Evolutionary conservation across 2,888 invertebrate genomes (phyloP).

Genomic region (Syritta pipiens): DNA sequence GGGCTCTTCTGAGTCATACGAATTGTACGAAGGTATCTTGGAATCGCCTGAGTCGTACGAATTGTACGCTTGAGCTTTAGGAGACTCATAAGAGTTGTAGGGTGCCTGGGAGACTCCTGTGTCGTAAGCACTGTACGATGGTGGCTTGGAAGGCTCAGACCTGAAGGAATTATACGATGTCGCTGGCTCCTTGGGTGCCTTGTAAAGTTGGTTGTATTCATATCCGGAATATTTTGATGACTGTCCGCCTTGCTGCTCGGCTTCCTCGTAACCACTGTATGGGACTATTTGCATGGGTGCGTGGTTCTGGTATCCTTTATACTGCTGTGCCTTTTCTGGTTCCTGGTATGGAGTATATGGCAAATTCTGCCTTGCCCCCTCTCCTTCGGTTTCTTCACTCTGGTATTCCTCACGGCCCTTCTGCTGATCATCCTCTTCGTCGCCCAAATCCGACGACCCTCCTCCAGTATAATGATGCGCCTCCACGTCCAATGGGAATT

Average conservation of each 20-base stretch:
- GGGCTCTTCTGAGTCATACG: too few species aligned
- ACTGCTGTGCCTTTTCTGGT: slow-evolving; percentile 2
- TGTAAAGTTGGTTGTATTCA: slow-evolving; percentile 15
- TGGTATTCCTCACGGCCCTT: slow-evolving; percentile 20
- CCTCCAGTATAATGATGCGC: slow-evolving; percentile 45
- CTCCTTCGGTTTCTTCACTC: slow-evolving; percentile 12
- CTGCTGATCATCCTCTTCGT: slow-evolving; percentile 11
- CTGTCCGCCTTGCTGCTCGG: slow-evolving; percentile 8
- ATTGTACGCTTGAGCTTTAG: background rate
- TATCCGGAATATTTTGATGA: slow-evolving; percentile 12
- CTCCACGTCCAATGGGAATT: slow-evolving; percentile 52
- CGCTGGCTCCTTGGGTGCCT: background rate
- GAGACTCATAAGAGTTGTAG: background rate
- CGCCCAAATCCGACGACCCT: slow-evolving; percentile 1
- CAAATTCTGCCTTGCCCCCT: background rate
- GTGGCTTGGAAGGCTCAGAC: too few species aligned
- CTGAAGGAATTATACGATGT: too few species aligned
- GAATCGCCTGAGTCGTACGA: background rate
- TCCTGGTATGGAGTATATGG: slow-evolving; percentile 17
- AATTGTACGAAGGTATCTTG: background rate
- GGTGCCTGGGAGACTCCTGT: too few species aligned
- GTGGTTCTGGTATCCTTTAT: slow-evolving; percentile 27
- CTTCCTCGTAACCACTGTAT: slow-evolving; percentile 41
- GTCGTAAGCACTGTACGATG: too few species aligned
- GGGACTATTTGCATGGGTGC: slow-evolving; percentile 42